Conservation (phyloP, 2,797 vertebrate genomes). For the Thaleichthys pacificus region DNA sequence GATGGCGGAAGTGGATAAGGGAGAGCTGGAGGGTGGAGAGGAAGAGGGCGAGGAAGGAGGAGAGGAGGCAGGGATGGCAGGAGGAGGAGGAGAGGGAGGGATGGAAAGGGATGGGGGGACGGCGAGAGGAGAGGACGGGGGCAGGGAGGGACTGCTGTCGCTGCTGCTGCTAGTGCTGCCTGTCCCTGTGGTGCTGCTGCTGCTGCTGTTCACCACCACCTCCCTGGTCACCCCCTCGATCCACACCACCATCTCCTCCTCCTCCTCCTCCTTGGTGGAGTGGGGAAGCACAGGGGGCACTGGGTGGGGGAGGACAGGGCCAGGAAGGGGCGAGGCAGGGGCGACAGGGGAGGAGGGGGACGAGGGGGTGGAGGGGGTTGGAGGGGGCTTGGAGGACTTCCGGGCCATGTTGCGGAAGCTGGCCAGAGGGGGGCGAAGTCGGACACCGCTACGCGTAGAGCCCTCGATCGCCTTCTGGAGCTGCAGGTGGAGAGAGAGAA, state of each 20-base stretch:
- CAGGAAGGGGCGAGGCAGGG: constrained; percentile 34
- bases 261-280: constrained; percentile 30
- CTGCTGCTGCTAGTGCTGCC: constrained; percentile 42
- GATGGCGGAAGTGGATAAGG: constrained; percentile 32
- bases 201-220: constrained; percentile 40
- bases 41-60: constrained; percentile 38
- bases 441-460: constrained; percentile 85
- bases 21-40: constrained; percentile 38
- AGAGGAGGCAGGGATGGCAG: constrained; percentile 17
- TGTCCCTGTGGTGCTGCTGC: constrained; percentile 23
- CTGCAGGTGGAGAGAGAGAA: constrained; percentile 55
- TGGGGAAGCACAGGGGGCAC: background rate
- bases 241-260: constrained; percentile 66
- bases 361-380: constrained; percentile 41
- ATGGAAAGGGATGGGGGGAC: constrained; percentile 22
- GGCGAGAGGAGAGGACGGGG: constrained; percentile 49
- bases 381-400: constrained; percentile 59
- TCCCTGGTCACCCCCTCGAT: constrained; percentile 53
- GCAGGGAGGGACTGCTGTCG: constrained; percentile 49
- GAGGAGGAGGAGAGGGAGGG: constrained; percentile 27
- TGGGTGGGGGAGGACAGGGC: constrained; percentile 11
- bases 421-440: constrained; percentile 88
- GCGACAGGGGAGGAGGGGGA: constrained; percentile 41
- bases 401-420: constrained; percentile 84
- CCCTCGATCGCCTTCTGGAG: constrained; percentile 94